Base-by-base conservation (phyloP, 2,113 vertebrate genomes). In the Dascyllus trimaculatus region DNA sequence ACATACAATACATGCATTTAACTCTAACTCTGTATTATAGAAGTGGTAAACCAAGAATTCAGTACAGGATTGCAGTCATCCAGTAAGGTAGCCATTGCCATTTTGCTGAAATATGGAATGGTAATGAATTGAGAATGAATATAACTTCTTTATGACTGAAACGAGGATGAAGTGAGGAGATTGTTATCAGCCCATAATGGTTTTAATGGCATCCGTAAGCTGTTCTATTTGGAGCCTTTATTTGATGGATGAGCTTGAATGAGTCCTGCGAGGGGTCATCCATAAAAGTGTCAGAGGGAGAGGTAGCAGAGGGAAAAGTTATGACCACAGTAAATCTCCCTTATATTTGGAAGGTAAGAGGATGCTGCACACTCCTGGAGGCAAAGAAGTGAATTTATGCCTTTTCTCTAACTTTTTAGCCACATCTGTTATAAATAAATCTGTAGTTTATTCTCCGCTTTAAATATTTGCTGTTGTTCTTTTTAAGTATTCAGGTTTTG, bases 251-350 rank as follows among this genome's bases (percentile, higher is more conserved):
- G 81, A 80, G 81, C 53, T 57, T 25, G 56, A 71, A 78, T 67
- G 69, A 90, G 86, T 80, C 77, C 62, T 76, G 60, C 70, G 53
- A 79, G 76, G 79, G 81, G 71, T 89, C 84, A 88, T 91, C 82
- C 65, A 88, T 89, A 89, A 93, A 91, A 73, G 46, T 90, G 90
- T 91, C 93, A 89, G 77, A 65, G 26, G 59, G 48, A 80, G 64
- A 82, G 59, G 58, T 59, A 74, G 67, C 74, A 69, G 51, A 19
- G 45, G 52, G 45, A 26, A 69, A 89, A 81, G 82, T 90, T 89
- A 90, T 70, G 80, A 71, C 57, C 81, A 63, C 85, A 77, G 81
- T 92, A 92, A 93, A 93, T 92, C 84, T 78, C 68, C 49, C 45
- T 62, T 17, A 75, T 75, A 75, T 78, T 60, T 56, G 46, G 53